phyloP scores from a whole-genome alignment of 2,797 vertebrate species.

The Pterois miles region DNA sequence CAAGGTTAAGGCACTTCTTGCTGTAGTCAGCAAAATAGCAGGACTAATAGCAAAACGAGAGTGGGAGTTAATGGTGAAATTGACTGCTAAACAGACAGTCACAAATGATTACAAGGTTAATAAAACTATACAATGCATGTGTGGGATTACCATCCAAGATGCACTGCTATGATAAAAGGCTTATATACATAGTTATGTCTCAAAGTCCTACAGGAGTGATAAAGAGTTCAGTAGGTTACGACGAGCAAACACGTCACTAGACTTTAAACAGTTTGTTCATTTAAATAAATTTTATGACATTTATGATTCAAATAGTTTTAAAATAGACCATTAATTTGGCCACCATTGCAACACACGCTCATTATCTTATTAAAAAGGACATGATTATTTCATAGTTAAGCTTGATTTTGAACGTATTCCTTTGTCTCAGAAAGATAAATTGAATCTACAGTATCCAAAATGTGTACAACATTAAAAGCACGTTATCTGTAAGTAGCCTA shows the following conservation, averaged over 20 bases:
- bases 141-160: not conserved
- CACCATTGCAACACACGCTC: not conserved
- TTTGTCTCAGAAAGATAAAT: too few species aligned
- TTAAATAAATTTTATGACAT: too few species aligned
- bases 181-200: slow-evolving; percentile 23
- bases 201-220: slow-evolving; percentile 46
- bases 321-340: not conserved
- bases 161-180: slow-evolving; percentile 4
- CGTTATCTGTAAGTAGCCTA: too few species aligned
- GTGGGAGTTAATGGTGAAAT: not conserved
- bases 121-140: not conserved
- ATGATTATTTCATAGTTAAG: too few species aligned
- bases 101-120: not conserved
- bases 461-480: too few species aligned
- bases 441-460: too few species aligned
- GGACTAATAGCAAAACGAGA: not conserved
- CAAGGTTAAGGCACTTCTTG: not conserved
- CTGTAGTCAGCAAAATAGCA: slow-evolving; percentile 20
- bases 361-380: not conserved
- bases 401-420: too few species aligned
- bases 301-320: not conserved
- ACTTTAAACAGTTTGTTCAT: slow-evolving; percentile 19
- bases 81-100: not conserved
- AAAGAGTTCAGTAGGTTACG: slow-evolving; percentile 26
- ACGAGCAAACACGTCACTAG: not conserved